Conservation (phyloP, 2,113 vertebrate species). For the Bos indicus region DNA sequence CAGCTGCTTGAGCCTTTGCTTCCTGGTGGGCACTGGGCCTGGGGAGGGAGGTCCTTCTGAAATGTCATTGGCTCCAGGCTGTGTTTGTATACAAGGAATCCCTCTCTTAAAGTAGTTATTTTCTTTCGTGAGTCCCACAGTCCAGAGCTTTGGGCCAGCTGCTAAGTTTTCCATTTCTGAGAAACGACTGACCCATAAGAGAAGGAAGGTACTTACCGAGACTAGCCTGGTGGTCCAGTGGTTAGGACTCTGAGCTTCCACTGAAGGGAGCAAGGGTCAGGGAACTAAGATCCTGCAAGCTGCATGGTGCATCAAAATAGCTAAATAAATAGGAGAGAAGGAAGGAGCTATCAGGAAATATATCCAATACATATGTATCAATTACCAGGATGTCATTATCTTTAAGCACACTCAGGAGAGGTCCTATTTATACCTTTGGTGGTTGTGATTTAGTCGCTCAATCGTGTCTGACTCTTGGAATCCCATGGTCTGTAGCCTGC, state of each 20-base stretch:
- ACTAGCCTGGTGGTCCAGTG: neutral
- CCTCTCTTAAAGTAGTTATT: neutral
- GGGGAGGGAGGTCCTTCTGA: neutral
- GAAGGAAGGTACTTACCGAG: neutral
- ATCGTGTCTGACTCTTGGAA: neutral
- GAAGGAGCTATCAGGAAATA: neutral
- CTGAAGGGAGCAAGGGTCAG: neutral
- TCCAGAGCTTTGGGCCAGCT: neutral
- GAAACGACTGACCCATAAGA: neutral
- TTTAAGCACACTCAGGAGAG: neutral
- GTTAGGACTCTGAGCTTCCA: neutral
- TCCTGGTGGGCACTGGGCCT: neutral
- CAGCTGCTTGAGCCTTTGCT: neutral
- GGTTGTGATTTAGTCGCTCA: neutral
- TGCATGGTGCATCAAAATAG: neutral
- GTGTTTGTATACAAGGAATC: neutral
- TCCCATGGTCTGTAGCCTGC: neutral
- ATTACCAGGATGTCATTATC: neutral
- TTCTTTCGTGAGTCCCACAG: neutral
- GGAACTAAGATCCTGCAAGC: neutral
- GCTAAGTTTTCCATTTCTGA: neutral
- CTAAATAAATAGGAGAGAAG: neutral
- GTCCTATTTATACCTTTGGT: neutral
- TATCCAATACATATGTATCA: neutral
- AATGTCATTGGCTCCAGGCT: neutral